Evolutionary conservation across 2,888 invertebrate genomes (phyloP).

Genomic region (Xylota segnis): DNA sequence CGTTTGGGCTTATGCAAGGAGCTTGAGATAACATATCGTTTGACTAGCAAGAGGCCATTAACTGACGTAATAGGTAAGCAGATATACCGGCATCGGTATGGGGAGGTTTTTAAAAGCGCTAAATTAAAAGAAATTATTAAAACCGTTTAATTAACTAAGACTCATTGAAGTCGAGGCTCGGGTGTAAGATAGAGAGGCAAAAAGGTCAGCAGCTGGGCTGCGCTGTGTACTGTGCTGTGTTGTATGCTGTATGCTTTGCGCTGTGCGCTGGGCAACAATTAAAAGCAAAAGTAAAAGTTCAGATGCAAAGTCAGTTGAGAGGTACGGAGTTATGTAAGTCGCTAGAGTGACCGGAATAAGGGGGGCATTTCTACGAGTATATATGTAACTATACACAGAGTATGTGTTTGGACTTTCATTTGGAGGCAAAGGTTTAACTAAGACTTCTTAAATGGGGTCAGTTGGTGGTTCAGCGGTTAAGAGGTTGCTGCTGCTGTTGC

Average conservation of each 20-base stretch:
- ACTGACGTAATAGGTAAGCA: conserved; percentile 63
- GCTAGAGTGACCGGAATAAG: conserved; percentile 33
- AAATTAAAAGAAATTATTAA: conserved; percentile 55
- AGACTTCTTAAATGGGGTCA: conserved; percentile 46
- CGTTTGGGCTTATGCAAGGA: conserved; percentile 52
- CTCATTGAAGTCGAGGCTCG: conserved; percentile 40
- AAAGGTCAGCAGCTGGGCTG: conserved; percentile 62
- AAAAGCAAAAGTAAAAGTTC: conserved; percentile 72
- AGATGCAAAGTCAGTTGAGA: conserved; percentile 25
- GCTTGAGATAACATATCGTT: conserved; percentile 62
- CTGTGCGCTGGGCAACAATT: conserved; percentile 50
- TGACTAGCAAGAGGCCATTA: conserved; percentile 63
- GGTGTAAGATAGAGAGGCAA: conserved; percentile 12
- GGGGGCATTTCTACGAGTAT: conserved; percentile 1
- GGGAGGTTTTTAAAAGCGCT: conserved; percentile 37
- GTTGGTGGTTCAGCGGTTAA: conserved; percentile 22
- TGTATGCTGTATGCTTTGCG: background rate
- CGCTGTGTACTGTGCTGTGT: too few species aligned
- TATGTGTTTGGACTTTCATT: conserved; percentile 51
- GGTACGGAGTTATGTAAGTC: conserved; percentile 39
- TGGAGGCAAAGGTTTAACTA: conserved; percentile 59
- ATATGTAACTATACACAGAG: background rate
- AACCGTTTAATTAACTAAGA: conserved; percentile 68
- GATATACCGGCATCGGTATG: conserved; percentile 9
- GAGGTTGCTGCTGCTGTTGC: conserved; percentile 17